Conservation (phyloP, 2,113 vertebrate species). For the Enhydra lutris region DNA sequence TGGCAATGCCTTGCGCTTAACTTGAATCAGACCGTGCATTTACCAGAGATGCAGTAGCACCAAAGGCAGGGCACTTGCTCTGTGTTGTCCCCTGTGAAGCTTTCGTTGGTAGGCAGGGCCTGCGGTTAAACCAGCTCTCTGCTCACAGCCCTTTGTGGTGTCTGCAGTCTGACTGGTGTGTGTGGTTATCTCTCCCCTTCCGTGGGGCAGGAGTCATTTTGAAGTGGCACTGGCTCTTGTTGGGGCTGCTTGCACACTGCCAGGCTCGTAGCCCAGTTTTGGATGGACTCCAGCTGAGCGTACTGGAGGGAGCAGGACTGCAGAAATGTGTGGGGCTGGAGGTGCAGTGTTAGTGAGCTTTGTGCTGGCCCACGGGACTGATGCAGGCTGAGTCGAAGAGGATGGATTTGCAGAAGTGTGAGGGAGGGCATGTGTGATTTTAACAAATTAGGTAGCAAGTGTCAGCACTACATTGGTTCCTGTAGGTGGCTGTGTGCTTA, state of each 20-base stretch:
- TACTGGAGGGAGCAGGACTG: neutral
- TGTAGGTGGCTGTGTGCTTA: neutral
- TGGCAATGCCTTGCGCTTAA: neutral
- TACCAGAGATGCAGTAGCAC: neutral
- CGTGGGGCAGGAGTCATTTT: neutral
- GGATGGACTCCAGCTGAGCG: neutral
- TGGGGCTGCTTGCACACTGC: neutral
- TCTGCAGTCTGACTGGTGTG: neutral
- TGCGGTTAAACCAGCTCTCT: neutral
- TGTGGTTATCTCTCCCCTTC: neutral
- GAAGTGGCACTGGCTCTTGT: neutral
- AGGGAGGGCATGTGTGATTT: neutral
- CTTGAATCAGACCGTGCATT: neutral
- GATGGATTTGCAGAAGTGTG: neutral
- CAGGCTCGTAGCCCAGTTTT: neutral
- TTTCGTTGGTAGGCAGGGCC: neutral
- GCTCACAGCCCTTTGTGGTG: neutral
- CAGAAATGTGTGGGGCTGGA: neutral
- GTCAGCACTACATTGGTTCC: neutral
- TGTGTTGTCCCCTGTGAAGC: neutral
- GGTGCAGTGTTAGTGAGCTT: neutral
- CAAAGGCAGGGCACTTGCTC: neutral
- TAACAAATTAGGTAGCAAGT: neutral
- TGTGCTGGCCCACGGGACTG: neutral
- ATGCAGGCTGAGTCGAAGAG: neutral